Base-by-base conservation (phyloP, 2,797 vertebrate species). In the Crotalus adamanteus region DNA sequence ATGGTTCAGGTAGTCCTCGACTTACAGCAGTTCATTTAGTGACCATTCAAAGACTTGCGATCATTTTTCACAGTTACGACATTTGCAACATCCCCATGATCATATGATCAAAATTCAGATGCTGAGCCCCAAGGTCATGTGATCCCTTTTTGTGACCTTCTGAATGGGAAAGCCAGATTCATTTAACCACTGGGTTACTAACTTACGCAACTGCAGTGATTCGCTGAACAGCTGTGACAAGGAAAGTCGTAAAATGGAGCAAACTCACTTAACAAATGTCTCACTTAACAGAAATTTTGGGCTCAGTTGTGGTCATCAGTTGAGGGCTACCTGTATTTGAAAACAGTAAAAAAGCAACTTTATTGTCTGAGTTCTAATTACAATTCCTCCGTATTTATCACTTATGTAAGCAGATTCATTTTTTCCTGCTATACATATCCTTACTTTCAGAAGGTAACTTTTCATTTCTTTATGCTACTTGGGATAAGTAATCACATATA, bases 401-500 rank as follows among this genome's bases (percentile, higher is more conserved):
- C 83, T 78, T 90, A 55, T 93, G 16, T 69, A 91, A 92, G 47
- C 7, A 2, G 16, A 63, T 92, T 89, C 93, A 4, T 90, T 90
- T 5, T 87, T 87, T 92, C 60, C 86, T 94, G 85, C 53, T 94
- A 87, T 55, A 93, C 55, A 87, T 31, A 6, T 87, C 26, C 51
- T 95, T 28, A 88, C 87, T 90, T 88, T 78, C 37, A 20, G 85
- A 91, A 91, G 92, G 37, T 89, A 56, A 63, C 53, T 69, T 94
- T 89, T 93, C 2, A 93, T 93, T 92, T 90, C 5, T 25, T 31
- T 89, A 90, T 78, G 31, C 85, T 88, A 88, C 6, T 47, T 90
- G 91, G 57, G 78, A 92, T 93, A 94, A n/a, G 37, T 89, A 94
- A 96, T 91, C 87, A 86, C 20, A 8, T 31, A 16, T 90, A 16